Evolutionary conservation across 2,797 vertebrate genomes (phyloP).

Genomic region (Coccyzus lansbergi): DNA sequence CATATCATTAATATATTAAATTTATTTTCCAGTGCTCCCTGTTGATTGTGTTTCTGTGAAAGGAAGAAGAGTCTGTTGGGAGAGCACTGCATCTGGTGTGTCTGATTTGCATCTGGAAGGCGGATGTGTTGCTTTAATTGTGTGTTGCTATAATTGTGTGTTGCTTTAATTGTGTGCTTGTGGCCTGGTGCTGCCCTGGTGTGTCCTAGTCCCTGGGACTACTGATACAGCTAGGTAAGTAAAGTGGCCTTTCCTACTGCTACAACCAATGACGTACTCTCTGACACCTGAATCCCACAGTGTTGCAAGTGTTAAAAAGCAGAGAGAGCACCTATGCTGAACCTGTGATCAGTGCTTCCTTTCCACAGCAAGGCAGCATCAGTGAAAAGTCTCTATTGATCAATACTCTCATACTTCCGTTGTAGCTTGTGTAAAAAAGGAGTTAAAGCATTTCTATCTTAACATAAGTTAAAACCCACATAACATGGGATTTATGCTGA

Average conservation of each 20-base stretch:
- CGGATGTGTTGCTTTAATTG: neutral
- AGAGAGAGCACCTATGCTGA: neutral
- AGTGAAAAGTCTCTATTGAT: rapidly evolving
- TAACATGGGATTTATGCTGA: neutral
- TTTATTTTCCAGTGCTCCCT: neutral
- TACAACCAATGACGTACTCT: rapidly evolving
- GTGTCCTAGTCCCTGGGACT: neutral
- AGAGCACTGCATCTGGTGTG: rapidly evolving
- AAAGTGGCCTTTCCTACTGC: neutral
- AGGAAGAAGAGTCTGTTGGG: neutral
- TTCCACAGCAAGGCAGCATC: neutral
- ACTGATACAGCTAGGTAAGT: neutral
- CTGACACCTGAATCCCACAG: neutral
- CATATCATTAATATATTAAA: rapidly evolving
- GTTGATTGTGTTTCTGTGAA: neutral
- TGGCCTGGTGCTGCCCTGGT: neutral
- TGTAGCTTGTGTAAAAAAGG: neutral
- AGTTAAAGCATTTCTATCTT: neutral
- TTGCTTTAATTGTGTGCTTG: neutral
- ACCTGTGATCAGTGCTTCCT: neutral
- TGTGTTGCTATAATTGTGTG: rapidly evolving
- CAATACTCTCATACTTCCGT: neutral
- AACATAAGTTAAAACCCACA: neutral
- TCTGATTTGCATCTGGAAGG: neutral
- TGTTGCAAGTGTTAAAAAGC: neutral